Base-by-base conservation (phyloP, 1,140 invertebrate genomes). In the Megathymus violae region DNA sequence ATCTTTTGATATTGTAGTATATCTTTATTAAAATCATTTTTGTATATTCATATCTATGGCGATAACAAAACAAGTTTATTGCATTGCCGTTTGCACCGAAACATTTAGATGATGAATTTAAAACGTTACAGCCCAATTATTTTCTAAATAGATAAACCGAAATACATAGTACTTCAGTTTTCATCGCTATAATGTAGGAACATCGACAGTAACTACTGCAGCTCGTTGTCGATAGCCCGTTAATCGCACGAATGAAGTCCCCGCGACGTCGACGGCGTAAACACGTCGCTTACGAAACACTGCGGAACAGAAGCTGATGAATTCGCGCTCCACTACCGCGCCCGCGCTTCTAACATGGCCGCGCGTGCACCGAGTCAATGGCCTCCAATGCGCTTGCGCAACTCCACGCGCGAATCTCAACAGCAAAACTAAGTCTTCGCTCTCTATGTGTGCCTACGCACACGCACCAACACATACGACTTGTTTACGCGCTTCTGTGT, bases 331-430 rank as follows among this genome's bases (percentile, higher is more conserved):
- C 74, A 88, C 70, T 82, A 82, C 80, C 64, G 68, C 72, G 66
- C 61, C 65, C 70, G 71, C 76, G 74, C 72, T 69, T 62, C 63
- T 25, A 56, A 43, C 41, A 56, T 56, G 52, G 70, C 70, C 74
- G 72, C 74, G 72, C 78, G 80, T 78, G 77, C 64, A 67, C 69
- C 76, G 81, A 86, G 88, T 89, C 88, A 91, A 89, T 76, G 88
- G 88, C 88, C 88, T 91, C 88, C 81, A 84, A 61, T 82, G 80
- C 78, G 84, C 85, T 91, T 91, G 88, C 88, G 86, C 88, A 91
- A 91, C 80, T 74, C 70, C 83, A 85, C 85, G 81, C 86, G 87
- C 88, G 85, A 89, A 89, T 89, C 85, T 91, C 85, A 79, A 85
- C 82, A 74, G 82, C 85, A 89, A 89, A 91, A 89, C 81, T 88